Conservation (phyloP, 2,113 vertebrate genomes). For the Elachura formosa region DNA sequence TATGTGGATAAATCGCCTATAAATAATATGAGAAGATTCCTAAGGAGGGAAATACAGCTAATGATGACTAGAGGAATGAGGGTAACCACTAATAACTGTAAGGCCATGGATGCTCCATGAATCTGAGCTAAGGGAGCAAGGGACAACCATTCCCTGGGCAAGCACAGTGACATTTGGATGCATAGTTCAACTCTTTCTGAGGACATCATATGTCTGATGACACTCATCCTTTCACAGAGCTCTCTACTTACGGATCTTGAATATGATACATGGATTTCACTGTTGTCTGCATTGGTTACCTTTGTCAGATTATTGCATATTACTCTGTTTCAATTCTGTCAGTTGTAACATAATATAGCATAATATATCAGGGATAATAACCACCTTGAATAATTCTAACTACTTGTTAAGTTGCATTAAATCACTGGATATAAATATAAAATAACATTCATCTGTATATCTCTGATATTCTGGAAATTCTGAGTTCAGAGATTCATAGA, state of each 20-base stretch:
- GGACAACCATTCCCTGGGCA: neutral
- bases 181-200: neutral
- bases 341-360: neutral
- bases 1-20: slow-evolving; percentile 45
- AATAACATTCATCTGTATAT: neutral
- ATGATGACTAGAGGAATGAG: slow-evolving; percentile 12
- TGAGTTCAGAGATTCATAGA: neutral
- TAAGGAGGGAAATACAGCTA: neutral
- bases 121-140: neutral
- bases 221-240: neutral
- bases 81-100: neutral
- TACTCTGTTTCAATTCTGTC: neutral
- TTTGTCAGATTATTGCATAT: neutral
- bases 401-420: neutral
- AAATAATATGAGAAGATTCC: slow-evolving; percentile 48
- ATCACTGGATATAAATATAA: neutral
- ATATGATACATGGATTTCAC: neutral
- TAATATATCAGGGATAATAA: neutral
- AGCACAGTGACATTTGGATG: neutral
- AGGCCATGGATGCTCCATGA: slow-evolving; percentile 10
- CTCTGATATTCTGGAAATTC: neutral
- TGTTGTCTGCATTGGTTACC: neutral
- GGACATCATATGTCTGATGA: neutral
- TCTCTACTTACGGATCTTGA: slow-evolving; percentile 1
- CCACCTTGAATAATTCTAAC: neutral